These are phyloP conservation scores for Gasterosteus aculeatus DNA, from an alignment of 2,113 vertebrate species.

Conservation along the genomic window DNA sequence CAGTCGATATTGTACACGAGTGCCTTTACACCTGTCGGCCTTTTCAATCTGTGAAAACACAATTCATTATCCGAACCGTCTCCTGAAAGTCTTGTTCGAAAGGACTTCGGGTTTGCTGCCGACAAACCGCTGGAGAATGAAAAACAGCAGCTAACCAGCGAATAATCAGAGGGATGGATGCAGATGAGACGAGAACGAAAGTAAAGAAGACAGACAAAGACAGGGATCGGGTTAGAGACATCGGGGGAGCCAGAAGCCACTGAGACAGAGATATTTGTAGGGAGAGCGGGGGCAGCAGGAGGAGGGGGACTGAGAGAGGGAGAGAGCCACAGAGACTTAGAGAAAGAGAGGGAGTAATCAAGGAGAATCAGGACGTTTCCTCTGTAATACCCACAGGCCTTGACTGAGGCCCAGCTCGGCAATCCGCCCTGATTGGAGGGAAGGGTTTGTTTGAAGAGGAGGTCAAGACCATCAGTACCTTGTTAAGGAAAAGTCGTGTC, in stretches of 20 bases:
- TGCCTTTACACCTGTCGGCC: neutral
- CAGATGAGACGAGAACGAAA: slow-evolving; percentile 7
- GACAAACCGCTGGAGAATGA: neutral
- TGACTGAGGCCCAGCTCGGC: slow-evolving; percentile 70
- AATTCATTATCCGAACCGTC: neutral
- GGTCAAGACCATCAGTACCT: slow-evolving; percentile 77
- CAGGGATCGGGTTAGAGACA: slow-evolving; percentile 31
- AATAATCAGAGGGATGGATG: slow-evolving; percentile 27
- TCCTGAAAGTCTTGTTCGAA: neutral
- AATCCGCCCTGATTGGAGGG: slow-evolving; percentile 79
- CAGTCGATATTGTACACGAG: neutral
- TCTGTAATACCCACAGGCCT: slow-evolving; percentile 77
- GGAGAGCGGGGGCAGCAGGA: slow-evolving; percentile 40
- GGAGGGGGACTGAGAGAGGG: slow-evolving; percentile 39
- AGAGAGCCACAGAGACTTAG: neutral
- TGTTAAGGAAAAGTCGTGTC: slow-evolving; percentile 72
- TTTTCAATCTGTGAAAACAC: neutral
- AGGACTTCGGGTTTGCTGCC: slow-evolving; percentile 11
- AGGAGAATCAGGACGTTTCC: slow-evolving; percentile 78
- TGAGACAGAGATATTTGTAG: slow-evolving; percentile 53
- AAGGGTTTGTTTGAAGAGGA: slow-evolving; percentile 81
- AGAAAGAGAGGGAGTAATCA: slow-evolving; percentile 67
- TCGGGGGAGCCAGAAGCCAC: slow-evolving; percentile 50
- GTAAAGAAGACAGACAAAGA: slow-evolving; percentile 17
- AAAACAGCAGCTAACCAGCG: slow-evolving; percentile 10